Percentiles rank a stretch among this genome's conserved stretches.
Conservation (phyloP, 2,888 invertebrate species). For the Dolichopus griseipennis region DNA sequence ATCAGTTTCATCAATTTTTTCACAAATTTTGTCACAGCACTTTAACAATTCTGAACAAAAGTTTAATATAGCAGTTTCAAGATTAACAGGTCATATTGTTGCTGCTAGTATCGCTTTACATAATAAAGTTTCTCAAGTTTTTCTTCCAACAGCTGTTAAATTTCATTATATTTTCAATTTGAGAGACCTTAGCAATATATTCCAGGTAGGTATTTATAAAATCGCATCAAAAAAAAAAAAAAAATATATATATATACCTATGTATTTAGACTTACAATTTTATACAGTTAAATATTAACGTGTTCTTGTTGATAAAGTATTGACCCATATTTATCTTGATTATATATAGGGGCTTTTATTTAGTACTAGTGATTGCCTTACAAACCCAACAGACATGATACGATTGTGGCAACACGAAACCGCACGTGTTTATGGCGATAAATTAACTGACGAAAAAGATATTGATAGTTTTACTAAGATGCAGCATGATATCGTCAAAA, state of each 20-base stretch:
- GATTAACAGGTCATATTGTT: conserved; percentile 64
- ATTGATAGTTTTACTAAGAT: conserved; percentile 83
- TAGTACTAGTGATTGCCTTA: conserved; percentile 78
- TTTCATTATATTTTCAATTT: conserved; percentile 96
- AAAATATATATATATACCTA: no score
- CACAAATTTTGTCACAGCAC: conserved; percentile 79
- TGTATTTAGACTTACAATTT: no score
- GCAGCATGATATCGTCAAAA: conserved; percentile 82
- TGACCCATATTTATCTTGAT: no score
- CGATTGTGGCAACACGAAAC: conserved; percentile 92
- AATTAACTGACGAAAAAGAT: conserved; percentile 80
- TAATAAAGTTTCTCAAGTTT: conserved; percentile 75
- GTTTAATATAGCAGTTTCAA: conserved; percentile 60
- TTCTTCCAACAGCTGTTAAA: conserved; percentile 90
- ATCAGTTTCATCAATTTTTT: conserved; percentile 79
- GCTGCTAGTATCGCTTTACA: conserved; percentile 76
- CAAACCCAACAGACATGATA: conserved; percentile 69
- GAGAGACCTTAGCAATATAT: conserved; percentile 88
- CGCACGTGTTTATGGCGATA: conserved; percentile 88
- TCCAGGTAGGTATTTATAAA: no score
- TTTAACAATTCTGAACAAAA: conserved; percentile 72
- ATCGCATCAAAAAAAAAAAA: no score
- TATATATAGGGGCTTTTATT: conserved; percentile 73
- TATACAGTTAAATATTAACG: no score
- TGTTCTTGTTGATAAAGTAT: no score